Conservation (phyloP, 1,140 invertebrate species). For the Cyclargus thomasi region DNA sequence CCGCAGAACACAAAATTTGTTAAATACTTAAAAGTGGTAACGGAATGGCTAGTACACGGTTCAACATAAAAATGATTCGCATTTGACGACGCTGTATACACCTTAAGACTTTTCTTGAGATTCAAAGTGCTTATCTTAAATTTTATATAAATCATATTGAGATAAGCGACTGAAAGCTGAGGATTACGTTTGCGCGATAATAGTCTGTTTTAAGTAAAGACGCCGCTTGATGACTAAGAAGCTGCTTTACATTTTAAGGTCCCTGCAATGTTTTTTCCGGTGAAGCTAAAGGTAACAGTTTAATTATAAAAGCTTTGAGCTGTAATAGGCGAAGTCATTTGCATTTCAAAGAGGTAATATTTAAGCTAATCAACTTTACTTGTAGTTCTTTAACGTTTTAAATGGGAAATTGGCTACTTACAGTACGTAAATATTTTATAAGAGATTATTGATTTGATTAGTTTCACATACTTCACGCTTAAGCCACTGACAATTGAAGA, state of each 20-base stretch:
- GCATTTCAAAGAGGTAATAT: neutral
- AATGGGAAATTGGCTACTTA: neutral
- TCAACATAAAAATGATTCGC: too few relatives aligned
- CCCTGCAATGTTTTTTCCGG: neutral
- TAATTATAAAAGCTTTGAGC: constrained; percentile 1
- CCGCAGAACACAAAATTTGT: too few relatives aligned
- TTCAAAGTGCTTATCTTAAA: too few relatives aligned
- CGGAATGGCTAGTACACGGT: too few relatives aligned
- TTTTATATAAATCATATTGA: neutral
- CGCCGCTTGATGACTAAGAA: neutral
- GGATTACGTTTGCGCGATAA: neutral
- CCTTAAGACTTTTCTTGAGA: too few relatives aligned
- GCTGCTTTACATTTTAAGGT: neutral
- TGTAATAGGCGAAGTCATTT: constrained; percentile 1
- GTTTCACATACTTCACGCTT: too few relatives aligned
- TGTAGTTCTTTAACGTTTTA: neutral
- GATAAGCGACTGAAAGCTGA: neutral
- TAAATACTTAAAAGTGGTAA: too few relatives aligned
- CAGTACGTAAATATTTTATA: neutral
- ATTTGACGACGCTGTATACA: too few relatives aligned
- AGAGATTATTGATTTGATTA: neutral
- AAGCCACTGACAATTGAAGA: too few relatives aligned
- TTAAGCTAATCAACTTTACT: neutral
- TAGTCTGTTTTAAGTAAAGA: neutral
- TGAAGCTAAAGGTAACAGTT: neutral